These are phyloP conservation scores for Coptotermes formosanus DNA, from an alignment of 1,140 invertebrate genomes.

Conservation along the genomic window DNA sequence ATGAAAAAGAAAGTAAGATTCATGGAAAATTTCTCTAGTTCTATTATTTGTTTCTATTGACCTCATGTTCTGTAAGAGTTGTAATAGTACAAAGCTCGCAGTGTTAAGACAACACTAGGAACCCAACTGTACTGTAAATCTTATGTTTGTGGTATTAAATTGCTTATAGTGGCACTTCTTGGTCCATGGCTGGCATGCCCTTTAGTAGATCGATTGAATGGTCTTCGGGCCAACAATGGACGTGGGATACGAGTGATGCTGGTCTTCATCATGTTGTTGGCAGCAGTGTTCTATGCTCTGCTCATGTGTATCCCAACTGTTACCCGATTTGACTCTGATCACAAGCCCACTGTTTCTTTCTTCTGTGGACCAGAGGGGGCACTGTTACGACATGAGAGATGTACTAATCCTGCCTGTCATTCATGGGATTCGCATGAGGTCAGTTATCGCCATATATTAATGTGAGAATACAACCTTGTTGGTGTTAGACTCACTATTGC, in stretches of 20 bases:
- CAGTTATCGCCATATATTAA: conserved; percentile 17
- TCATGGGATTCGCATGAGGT: conserved; percentile 61
- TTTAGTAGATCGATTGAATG: conserved; percentile 63
- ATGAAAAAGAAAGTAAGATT: no score
- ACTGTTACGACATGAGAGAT: conserved; percentile 66
- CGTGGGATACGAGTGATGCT: conserved; percentile 65
- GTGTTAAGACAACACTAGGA: no score
- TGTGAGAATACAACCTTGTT: background rate
- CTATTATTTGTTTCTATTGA: no score
- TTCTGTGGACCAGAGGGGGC: conserved; percentile 64
- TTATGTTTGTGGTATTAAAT: background rate
- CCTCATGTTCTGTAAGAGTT: no score
- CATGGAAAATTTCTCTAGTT: no score
- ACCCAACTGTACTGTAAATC: no score
- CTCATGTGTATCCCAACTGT: conserved; percentile 64
- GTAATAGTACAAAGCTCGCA: no score
- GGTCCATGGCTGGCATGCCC: conserved; percentile 65
- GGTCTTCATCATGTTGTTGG: conserved; percentile 61
- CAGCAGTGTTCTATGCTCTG: conserved; percentile 64
- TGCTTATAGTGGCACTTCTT: conserved; percentile 57
- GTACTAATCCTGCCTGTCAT: conserved; percentile 60
- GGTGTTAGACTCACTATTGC: background rate
- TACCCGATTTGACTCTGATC: conserved; percentile 51
- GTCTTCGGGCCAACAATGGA: conserved; percentile 49
- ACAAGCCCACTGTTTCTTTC: conserved; percentile 62